Evolutionary conservation across 1,140 invertebrate species (phyloP), one percentile per base, ranked within the genome.

Genomic region (Meteorus sp.): DNA sequence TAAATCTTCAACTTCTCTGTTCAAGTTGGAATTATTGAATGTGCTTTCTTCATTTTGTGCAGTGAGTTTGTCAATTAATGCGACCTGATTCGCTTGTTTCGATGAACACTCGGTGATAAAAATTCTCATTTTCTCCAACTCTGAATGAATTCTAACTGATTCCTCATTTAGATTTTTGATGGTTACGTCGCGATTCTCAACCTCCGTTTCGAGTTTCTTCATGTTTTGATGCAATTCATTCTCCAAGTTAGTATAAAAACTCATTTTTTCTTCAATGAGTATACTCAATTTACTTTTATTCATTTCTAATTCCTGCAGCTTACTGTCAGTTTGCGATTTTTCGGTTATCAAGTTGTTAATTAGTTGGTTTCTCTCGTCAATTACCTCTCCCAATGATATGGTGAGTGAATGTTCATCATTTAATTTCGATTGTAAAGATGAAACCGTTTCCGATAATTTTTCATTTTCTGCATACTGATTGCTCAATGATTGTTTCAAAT

Each of bases 281-380:
- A 9, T 20, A 20, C 11, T 20, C 19, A 44, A 3, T 20, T 19
- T 29, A 29, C 9, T 9, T 5, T 29, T 29, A 5, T 9, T 9
- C 4, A 9, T 29, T 60, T 72, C 64, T 51, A 29, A 9, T 39
- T 51, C 50, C 9, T 23, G 9, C 9, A 13, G 1, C 0, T 35
- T 9, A 69, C 63, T 51, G 82, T 75, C 63, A 80, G 76, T 52
- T 78, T 77, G 27, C 60, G 27, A 54, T 75, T 70, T 60, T 68
- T 67, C 15, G 61, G 52, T 25, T 66, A 61, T 41, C 70, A 68
- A 48, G 66, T 67, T 17, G 52, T 70, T 58, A 51, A 65, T 69
- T 63, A 68, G 48, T 59, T 62, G 37, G 35, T 69, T 61, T 50
- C 62, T 69, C 8, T 62, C 60, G 22, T 60, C 61, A n/a, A 64